A percentile compares a stretch with the other conserved stretches of the same genome.
phyloP scores from a whole-genome alignment of 1,140 invertebrate genomes.

The Popillia japonica region DNA sequence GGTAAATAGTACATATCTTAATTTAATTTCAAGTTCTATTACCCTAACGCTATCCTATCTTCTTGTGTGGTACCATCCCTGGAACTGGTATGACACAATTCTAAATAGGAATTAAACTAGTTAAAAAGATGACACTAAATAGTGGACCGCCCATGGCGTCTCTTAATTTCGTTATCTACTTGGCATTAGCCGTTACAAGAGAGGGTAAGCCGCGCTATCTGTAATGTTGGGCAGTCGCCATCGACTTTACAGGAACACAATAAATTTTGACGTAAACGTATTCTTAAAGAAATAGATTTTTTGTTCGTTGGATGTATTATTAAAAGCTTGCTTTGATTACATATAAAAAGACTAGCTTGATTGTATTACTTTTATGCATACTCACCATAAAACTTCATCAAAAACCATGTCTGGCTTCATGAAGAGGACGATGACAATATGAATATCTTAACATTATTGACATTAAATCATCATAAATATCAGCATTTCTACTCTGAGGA shows the following conservation, averaged over 20 bases:
- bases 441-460: too few relatives aligned
- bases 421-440: too few relatives aligned
- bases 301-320: too few relatives aligned
- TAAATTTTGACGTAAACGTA: background rate
- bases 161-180: slow-evolving; percentile 34
- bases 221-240: background rate
- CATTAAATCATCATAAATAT: too few relatives aligned
- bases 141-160: slow-evolving; percentile 21
- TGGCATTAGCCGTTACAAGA: slow-evolving; percentile 24
- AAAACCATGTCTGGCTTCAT: too few relatives aligned
- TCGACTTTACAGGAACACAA: background rate
- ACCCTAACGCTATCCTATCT: background rate
- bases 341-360: too few relatives aligned
- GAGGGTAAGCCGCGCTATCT: slow-evolving; percentile 21
- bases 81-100: slow-evolving; percentile 29
- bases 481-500: too few relatives aligned
- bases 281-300: too few relatives aligned
- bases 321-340: too few relatives aligned
- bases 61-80: slow-evolving; percentile 17
- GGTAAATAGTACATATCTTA: background rate
- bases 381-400: too few relatives aligned
- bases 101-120: slow-evolving; percentile 29
- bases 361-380: too few relatives aligned
- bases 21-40: background rate
- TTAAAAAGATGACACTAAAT: slow-evolving; percentile 16